Base-by-base conservation (phyloP, 2,888 invertebrate species). In the Plutella xylostella region DNA sequence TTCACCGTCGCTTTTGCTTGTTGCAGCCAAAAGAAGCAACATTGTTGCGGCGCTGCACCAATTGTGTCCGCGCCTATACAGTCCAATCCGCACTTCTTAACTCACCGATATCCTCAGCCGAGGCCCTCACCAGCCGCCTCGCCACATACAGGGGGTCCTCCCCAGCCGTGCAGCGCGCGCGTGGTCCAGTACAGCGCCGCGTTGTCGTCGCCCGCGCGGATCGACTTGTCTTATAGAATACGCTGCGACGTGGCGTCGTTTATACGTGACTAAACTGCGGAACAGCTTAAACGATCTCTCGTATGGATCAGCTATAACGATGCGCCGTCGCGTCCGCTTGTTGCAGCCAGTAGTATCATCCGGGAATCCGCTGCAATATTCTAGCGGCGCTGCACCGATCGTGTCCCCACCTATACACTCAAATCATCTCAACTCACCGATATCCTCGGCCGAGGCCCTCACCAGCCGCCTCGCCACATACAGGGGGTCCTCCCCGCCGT, bases 171-270 rank as follows among this genome's bases (percentile, higher is more conserved):
- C 53, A 94, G 72, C 86, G 93, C 93, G 48, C 94, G 85, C 2
- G 92, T 88, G 2, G 92, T 83, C 93, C 93, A 94, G 64, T 94
- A 94, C 31, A 94, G 69, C 12, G 94, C 88, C 2, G 93, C 94
- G 70, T 91, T 92, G 49, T 88, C 90, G 65, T 93, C 91, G 15
- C 92, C 88, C 0, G 93, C 93, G 53, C 94, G 85, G 42, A 94
- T 89, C 0, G 93, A 91, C n/a, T n/a, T n/a, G n/a, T n/a, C n/a
- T n/a, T n/a, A n/a, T n/a, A n/a, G n/a, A n/a, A n/a, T n/a, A n/a
- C n/a, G n/a, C n/a, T n/a, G n/a, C n/a, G n/a, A n/a, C n/a, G n/a
- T n/a, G n/a, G n/a, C n/a, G n/a, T n/a, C n/a, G n/a, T n/a, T n/a
- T n/a, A n/a, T n/a, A n/a, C n/a, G n/a, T n/a, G n/a, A n/a, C n/a